Evolutionary conservation across 1,140 invertebrate species (phyloP), one percentile per base, ranked within the genome.

Genomic region (Neodiprion lecontei): DNA sequence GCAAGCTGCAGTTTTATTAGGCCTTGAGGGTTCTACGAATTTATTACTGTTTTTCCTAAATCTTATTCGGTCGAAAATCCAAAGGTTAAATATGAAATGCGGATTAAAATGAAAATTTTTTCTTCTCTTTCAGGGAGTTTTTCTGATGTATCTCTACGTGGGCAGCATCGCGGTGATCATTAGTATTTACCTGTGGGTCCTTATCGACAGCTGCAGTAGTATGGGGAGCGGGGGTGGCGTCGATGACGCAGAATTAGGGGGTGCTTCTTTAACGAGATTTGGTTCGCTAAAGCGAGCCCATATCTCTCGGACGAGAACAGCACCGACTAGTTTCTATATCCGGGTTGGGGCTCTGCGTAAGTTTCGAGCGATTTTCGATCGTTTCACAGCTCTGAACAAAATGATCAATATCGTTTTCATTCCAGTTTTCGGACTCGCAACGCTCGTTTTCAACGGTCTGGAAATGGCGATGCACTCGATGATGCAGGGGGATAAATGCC

Each of bases 311-410:
- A 84, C 89, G 12, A 89, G 88, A 75, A 90, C 89, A 1, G 88
- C 91, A 3, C 87, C 89, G 1, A 92, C 92, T 0, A 93, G 91
- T 79, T 93, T 93, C 78, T 93, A 93, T 78, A 89, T 93, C 17
- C 85, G 92, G 72, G 87, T 93, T n/a, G 92, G 92, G 53, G 91
- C 92, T n/a, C 80, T 93, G 3, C 89, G 92, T 94, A 85, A 87
- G 87, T 81, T 4, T 21, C 53, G 28, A 69, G 67, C 48, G 21
- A 65, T 74, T 53, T 70, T 47, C 69, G 40, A 50, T 53, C 28
- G 7, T 40, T 8, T 14, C 23, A 48, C 50, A 71, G 28, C 28
- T 40, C 28, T 40, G 7, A 21, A 73, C 11, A 53, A 14, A 17
- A 72, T 68, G 8, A 78, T 73, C 67, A 47, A 69, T 70, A 49